These are phyloP conservation scores for Pocillopora damicornis DNA, from an alignment of 64 coral and sea anemone genomes.

Conservation along the genomic window DNA sequence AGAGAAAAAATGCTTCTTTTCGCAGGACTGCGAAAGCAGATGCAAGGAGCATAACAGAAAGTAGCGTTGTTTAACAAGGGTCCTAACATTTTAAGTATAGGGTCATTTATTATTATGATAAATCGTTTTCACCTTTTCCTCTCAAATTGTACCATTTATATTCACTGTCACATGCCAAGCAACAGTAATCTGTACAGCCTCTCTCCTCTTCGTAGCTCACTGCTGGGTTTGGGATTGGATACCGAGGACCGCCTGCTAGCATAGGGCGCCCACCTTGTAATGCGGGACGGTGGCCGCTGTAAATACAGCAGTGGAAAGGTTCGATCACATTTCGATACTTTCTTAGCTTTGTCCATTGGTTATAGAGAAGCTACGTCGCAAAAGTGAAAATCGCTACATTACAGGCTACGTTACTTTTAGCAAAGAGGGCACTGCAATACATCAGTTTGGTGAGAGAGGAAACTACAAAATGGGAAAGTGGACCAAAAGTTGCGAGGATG, in stretches of 20 bases:
- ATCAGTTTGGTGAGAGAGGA: too few species aligned
- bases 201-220: not conserved
- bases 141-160: conserved; percentile 39
- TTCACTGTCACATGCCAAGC: conserved; percentile 36
- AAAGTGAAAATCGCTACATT: too few species aligned
- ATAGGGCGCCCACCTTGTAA: not conserved
- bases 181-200: conserved; percentile 44
- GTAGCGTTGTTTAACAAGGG: too few species aligned
- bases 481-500: too few species aligned
- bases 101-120: not conserved
- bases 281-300: not conserved
- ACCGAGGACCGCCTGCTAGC: not conserved
- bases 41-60: too few species aligned
- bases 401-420: too few species aligned
- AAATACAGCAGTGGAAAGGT: not conserved
- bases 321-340: not conserved
- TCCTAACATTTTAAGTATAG: too few species aligned
- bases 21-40: too few species aligned
- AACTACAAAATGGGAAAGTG: too few species aligned
- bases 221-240: not conserved
- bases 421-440: too few species aligned
- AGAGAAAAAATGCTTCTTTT: too few species aligned
- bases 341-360: not conserved
- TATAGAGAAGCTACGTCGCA: too few species aligned
- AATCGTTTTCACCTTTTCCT: conserved; percentile 39